Evolutionary conservation across 2,888 invertebrate species (phyloP).

Genomic region (Leptogaster cylindrica): DNA sequence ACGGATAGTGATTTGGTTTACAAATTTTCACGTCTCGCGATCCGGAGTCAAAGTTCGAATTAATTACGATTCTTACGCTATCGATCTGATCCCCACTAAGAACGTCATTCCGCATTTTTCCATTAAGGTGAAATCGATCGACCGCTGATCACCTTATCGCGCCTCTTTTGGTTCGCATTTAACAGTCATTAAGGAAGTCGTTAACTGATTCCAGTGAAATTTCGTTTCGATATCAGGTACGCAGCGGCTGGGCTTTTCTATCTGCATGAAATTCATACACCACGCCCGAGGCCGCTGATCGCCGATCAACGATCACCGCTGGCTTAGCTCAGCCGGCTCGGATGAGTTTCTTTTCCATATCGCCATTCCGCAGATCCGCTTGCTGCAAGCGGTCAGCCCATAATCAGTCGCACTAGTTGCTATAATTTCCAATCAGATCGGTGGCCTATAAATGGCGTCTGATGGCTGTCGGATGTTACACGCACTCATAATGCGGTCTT

Average conservation of each 20-base stretch:
- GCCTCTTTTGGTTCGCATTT: constrained; percentile 28
- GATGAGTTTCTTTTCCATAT: constrained; percentile 19
- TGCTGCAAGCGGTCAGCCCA: constrained; percentile 25
- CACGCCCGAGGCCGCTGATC: constrained; percentile 2
- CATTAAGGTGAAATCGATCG: constrained; percentile 27
- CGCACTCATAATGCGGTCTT: constrained; percentile 4
- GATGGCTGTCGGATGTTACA: constrained; percentile 1
- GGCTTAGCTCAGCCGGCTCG: not conserved
- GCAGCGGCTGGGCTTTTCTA: constrained; percentile 19
- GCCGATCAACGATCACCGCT: constrained; percentile 2
- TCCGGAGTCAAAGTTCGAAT: constrained; percentile 5
- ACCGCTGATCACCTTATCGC: constrained; percentile 2
- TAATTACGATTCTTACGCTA: constrained; percentile 23
- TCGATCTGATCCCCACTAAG: constrained; percentile 4
- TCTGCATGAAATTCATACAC: constrained; percentile 21
- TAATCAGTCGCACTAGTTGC: constrained; percentile 25
- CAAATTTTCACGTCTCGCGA: constrained; percentile 16
- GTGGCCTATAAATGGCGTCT: constrained; percentile 32
- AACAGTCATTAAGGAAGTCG: constrained; percentile 40
- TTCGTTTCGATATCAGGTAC: constrained; percentile 38
- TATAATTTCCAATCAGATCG: constrained; percentile 45
- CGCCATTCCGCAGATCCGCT: constrained; percentile 9
- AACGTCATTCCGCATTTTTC: not conserved
- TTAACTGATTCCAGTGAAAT: constrained; percentile 33
- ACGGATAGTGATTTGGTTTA: constrained; percentile 27